Percentiles rank a stretch among this genome's conserved stretches.
Conservation (phyloP, 2,113 vertebrate genomes). For the Amblyopsis rosae region DNA sequence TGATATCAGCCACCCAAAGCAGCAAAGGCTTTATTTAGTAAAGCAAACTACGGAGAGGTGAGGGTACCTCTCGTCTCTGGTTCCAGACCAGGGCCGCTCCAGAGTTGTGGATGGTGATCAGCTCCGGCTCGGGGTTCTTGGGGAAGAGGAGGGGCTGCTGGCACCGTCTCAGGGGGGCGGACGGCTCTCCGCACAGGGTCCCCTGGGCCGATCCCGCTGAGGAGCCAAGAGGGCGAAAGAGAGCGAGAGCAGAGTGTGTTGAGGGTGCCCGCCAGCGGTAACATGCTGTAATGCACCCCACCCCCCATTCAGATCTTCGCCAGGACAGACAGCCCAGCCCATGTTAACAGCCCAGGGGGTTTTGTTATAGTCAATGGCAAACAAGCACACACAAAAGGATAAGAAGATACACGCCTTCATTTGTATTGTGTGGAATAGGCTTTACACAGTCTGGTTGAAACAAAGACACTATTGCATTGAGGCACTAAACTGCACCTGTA, state of each 20-base stretch:
- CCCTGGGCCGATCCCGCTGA: slow-evolving; percentile 71
- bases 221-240: slow-evolving; percentile 8
- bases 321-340: neutral
- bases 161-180: slow-evolving; percentile 78
- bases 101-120: slow-evolving; percentile 69
- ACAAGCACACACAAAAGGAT: neutral
- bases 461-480: too few relatives aligned
- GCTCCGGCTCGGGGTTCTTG: slow-evolving; percentile 70
- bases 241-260: neutral
- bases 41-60: slow-evolving; percentile 21
- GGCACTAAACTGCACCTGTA: too few relatives aligned
- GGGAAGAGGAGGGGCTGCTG: slow-evolving; percentile 75
- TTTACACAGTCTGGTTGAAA: too few relatives aligned
- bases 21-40: slow-evolving; percentile 46
- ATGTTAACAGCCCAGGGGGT: neutral
- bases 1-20: slow-evolving; percentile 8
- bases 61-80: slow-evolving; percentile 64
- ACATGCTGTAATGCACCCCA: too few relatives aligned
- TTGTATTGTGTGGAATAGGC: too few relatives aligned
- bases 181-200: slow-evolving; percentile 78
- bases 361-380: slow-evolving; percentile 25
- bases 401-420: too few relatives aligned
- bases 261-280: neutral
- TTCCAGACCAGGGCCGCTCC: slow-evolving; percentile 63
- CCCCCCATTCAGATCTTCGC: neutral